A percentile compares a stretch with the other conserved stretches of the same genome.
These are phyloP conservation scores for Haliclona indistincta DNA, from an alignment of 37 sponge, comb jelly and placozoan species.

Conservation along the genomic window DNA sequence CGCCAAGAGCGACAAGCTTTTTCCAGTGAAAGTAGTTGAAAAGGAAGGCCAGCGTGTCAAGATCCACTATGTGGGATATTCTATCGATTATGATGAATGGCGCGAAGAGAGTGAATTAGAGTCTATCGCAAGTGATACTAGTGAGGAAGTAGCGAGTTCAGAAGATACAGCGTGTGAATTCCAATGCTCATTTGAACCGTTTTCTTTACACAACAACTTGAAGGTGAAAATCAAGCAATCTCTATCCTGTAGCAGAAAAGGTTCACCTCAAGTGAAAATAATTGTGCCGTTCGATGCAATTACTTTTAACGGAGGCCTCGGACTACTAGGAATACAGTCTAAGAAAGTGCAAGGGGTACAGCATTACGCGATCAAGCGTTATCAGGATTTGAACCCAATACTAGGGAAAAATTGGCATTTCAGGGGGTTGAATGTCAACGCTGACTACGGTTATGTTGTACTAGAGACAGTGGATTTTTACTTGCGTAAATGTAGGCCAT, in stretches of 20 bases:
- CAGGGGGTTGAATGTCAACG: conserved; percentile 15
- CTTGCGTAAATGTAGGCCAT: neutral
- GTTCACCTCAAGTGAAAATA: conserved; percentile 7
- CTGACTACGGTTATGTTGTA: conserved; percentile 20
- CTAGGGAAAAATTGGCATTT: conserved; percentile 16
- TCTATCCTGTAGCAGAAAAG: neutral
- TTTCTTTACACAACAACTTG: no score
- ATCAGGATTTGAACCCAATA: neutral
- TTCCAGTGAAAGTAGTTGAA: neutral
- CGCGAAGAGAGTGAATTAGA: neutral
- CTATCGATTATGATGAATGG: conserved; percentile 7
- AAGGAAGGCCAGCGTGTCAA: neutral
- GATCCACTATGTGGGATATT: conserved; percentile 8
- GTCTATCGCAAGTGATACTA: no score
- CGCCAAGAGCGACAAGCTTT: neutral
- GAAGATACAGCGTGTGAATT: no score
- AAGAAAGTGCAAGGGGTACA: neutral
- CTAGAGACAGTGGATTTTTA: conserved; percentile 13
- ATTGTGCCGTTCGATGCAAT: conserved; percentile 15
- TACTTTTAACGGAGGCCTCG: conserved; percentile 10
- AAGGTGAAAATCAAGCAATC: neutral
- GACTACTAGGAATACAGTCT: neutral
- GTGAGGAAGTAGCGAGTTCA: no score
- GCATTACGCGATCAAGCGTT: neutral
- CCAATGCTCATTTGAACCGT: no score